A percentile compares a stretch with the other conserved stretches of the same genome.
These are phyloP conservation scores for Pedionomus torquatus DNA, from an alignment of 2,113 vertebrate species.

Conservation along the genomic window DNA sequence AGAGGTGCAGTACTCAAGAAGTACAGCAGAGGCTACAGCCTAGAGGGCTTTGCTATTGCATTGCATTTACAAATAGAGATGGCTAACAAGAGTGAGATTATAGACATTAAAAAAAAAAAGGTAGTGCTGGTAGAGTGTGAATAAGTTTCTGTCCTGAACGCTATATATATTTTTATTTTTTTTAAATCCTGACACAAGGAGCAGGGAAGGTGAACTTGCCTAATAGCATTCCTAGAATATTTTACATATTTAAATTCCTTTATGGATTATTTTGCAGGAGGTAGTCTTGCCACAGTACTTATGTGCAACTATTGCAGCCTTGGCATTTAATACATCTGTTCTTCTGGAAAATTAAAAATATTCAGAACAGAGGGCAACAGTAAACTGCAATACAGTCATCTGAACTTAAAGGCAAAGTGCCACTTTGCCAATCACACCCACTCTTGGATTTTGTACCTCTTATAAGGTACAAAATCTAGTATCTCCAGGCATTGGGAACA, in stretches of 20 bases:
- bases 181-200: not conserved
- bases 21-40: not conserved
- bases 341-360: constrained; percentile 35
- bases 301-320: not conserved
- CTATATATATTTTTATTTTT: not conserved
- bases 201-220: not conserved
- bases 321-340: not conserved
- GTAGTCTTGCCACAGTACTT: not conserved
- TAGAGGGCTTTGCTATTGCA: accelerated
- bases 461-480: not conserved
- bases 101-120: not conserved
- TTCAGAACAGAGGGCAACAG: constrained; percentile 49
- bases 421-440: not conserved
- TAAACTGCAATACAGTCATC: constrained; percentile 3
- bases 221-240: constrained; percentile 38
- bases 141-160: not conserved
- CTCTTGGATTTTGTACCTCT: not conserved
- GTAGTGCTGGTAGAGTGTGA: not conserved
- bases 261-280: not conserved
- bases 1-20: not conserved
- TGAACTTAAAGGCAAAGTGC: not conserved
- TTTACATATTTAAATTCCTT: constrained; percentile 38
- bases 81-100: not conserved
- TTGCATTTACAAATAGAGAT: not conserved
- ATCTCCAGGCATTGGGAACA: not conserved